These are phyloP conservation scores for Pectinophora gossypiella DNA, from an alignment of 1,140 invertebrate genomes.

Conservation along the genomic window DNA sequence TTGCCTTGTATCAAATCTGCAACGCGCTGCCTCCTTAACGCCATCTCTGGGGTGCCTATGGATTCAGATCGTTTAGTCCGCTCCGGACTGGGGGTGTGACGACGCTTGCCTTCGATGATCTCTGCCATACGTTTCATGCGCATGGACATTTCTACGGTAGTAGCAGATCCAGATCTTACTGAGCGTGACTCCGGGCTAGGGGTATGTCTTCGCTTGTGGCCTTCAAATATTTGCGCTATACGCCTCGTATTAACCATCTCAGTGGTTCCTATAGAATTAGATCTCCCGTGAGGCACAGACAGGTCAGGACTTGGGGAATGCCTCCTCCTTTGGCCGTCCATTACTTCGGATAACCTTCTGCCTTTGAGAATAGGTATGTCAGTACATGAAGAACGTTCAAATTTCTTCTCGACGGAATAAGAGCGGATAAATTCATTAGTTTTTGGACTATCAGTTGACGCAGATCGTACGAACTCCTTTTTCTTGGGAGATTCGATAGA, in stretches of 20 bases:
- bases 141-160: slow-evolving; percentile 39
- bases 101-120: slow-evolving; percentile 51
- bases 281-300: slow-evolving; percentile 28
- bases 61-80: slow-evolving; percentile 32
- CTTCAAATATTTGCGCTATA: slow-evolving; percentile 51
- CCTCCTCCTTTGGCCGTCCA: slow-evolving; percentile 23
- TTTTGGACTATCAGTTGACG: slow-evolving; percentile 27
- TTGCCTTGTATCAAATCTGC: slow-evolving; percentile 46
- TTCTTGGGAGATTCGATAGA: slow-evolving; percentile 21
- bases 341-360: slow-evolving; percentile 37
- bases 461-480: slow-evolving; percentile 24
- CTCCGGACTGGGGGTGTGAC: slow-evolving; percentile 42
- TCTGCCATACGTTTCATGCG: slow-evolving; percentile 51
- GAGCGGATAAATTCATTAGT: background rate
- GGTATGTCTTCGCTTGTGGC: slow-evolving; percentile 34
- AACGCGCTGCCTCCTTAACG: slow-evolving; percentile 38
- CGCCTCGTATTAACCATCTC: slow-evolving; percentile 43
- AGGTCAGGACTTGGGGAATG: slow-evolving; percentile 40
- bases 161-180: slow-evolving; percentile 30
- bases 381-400: slow-evolving; percentile 6
- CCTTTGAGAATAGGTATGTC: slow-evolving; percentile 23
- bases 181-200: slow-evolving; percentile 36
- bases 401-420: background rate
- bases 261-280: slow-evolving; percentile 42
- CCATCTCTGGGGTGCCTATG: slow-evolving; percentile 53